Conservation (phyloP, 2,797 vertebrate genomes). For the Nyctibius grandis region DNA sequence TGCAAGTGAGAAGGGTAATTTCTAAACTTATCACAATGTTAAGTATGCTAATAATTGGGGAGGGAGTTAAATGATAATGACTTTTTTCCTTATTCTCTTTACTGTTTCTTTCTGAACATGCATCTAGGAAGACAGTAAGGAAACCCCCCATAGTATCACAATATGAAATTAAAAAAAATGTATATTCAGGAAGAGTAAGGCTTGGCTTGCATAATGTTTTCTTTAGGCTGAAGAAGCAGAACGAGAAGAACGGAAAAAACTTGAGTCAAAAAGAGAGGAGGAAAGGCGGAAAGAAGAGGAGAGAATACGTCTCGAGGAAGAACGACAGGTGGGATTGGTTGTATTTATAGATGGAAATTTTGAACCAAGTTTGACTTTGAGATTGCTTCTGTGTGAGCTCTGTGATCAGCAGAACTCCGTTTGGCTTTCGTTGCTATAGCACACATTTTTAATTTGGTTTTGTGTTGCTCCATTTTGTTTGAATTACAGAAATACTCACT, state of each 20-base stretch:
- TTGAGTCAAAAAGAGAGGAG: conserved; percentile 87
- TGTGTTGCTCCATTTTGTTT: background rate
- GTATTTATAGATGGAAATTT: background rate
- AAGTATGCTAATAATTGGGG: background rate
- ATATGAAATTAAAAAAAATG: background rate
- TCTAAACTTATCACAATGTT: background rate
- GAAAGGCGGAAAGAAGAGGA: conserved; percentile 88
- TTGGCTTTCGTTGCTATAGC: background rate
- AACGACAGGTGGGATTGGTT: conserved; percentile 78
- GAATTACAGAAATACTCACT: background rate
- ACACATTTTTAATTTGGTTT: background rate
- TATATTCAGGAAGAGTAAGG: background rate
- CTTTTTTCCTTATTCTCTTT: background rate
- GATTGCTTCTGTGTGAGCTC: background rate
- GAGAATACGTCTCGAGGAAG: conserved; percentile 80
- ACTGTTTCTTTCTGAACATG: background rate
- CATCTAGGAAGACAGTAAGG: background rate
- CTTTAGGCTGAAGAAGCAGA: conserved; percentile 89
- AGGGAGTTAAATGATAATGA: background rate
- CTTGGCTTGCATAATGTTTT: background rate
- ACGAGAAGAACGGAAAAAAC: conserved; percentile 86
- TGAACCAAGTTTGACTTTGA: background rate
- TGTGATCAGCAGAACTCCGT: background rate
- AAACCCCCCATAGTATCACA: background rate
- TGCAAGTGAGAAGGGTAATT: background rate